Base-by-base conservation (phyloP, 2,888 invertebrate genomes). In the Macaria liturata region DNA sequence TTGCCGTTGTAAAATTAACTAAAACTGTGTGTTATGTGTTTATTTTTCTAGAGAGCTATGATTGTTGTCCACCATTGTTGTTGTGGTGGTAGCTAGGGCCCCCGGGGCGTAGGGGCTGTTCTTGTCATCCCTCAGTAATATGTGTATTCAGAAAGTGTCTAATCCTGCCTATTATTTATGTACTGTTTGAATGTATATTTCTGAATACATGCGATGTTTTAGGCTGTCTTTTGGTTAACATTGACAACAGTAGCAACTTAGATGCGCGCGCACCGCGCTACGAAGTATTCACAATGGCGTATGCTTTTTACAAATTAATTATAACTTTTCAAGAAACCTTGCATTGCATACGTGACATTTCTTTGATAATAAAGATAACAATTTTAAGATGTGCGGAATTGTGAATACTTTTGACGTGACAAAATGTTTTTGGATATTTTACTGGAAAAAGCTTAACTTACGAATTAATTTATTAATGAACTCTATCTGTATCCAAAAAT, bases 11-110 rank as follows among this genome's bases (percentile, higher is more conserved):
- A 68, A 66, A 68, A 78, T 86, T 67, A 84, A 90, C 90, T 89
- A 86, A 89, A 89, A 85, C 81, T 91, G 88, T 91, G 88, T 91
- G 91, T 91, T 87, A 79, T 90, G 83, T 91, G 88, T 91, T 66
- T 90, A 89, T 60, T 60, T 59, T 87, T 79, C 9, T 88, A 89
- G 86, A 80, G 74, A 85, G 88, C 88, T 90, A 81, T 86, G 76
- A 79, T 86, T 88, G 88, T 88, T 86, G 83, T 78, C 82, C 68
- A 68, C 78, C 77, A 76, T 78, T 77, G 78, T 75, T 73, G 70
- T 76, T 69, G 68, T 80, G 77, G 75, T 79, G 80, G 78, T 76
- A 78, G 71, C 58, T 68, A 69, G 74, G 71, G 72, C 76, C 75
- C 68, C 69, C 77, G 80, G 84, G 75, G 72, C 75, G 71, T 81